Conservation (phyloP, 2,797 vertebrate genomes). For the Jordanella pulchra region DNA sequence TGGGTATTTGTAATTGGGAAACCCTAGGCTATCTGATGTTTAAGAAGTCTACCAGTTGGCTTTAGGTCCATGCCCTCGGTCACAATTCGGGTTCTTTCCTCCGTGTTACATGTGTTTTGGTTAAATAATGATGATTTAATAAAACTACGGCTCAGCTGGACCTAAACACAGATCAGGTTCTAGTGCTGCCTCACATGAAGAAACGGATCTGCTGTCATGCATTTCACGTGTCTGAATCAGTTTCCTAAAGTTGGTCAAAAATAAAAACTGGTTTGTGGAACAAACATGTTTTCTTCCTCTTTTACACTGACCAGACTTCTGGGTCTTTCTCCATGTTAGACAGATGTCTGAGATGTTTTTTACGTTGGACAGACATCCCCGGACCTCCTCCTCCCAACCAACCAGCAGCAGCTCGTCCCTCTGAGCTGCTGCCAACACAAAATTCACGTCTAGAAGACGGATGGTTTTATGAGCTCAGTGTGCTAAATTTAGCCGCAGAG, state of each 20-base stretch:
- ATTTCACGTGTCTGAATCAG: background rate
- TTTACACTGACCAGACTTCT: background rate
- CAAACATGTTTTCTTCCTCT: background rate
- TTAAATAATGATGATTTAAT: too few relatives aligned
- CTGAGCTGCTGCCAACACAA: background rate
- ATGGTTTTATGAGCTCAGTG: background rate
- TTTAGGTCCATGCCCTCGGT: too few relatives aligned
- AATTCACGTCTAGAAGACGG: background rate
- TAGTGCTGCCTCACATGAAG: too few relatives aligned
- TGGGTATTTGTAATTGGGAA: too few relatives aligned
- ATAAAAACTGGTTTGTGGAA: background rate
- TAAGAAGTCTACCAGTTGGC: too few relatives aligned
- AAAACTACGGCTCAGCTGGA: too few relatives aligned
- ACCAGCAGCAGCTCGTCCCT: background rate
- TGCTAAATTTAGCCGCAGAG: constrained; percentile 9
- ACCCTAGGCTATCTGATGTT: too few relatives aligned
- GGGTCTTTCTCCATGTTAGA: background rate
- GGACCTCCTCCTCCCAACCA: background rate
- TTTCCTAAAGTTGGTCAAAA: background rate
- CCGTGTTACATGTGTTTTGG: too few relatives aligned
- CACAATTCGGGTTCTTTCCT: too few relatives aligned
- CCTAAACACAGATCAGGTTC: background rate
- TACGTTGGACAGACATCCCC: background rate
- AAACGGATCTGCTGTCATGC: background rate
- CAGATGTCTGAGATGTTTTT: background rate